phyloP scores from a whole-genome alignment of 2,888 invertebrate genomes.

The Linnaemya vulpina region DNA sequence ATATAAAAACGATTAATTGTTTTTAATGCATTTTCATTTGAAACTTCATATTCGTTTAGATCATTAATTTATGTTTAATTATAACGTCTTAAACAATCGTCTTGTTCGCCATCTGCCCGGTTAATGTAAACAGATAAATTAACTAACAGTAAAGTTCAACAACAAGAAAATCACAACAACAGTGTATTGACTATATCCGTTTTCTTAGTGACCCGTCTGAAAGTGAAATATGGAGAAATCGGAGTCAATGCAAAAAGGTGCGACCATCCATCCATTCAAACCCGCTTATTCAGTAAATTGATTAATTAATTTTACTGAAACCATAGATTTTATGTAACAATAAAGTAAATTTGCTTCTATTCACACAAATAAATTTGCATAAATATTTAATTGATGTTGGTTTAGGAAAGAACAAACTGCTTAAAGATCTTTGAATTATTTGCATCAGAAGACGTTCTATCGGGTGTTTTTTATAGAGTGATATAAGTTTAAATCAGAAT shows the following conservation, averaged over 20 bases:
- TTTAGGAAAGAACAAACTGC: not conserved
- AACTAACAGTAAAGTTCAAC: no score
- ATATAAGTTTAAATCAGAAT: no score
- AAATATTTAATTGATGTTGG: constrained; percentile 31
- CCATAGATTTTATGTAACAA: constrained; percentile 19
- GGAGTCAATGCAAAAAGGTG: constrained; percentile 25
- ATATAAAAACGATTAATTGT: constrained; percentile 17
- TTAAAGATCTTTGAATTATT: not conserved
- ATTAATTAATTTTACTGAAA: not conserved
- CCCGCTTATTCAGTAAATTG: not conserved
- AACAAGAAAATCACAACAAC: no score
- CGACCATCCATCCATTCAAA: not conserved
- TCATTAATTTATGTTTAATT: constrained; percentile 60
- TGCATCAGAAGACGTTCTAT: no score
- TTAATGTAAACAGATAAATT: no score
- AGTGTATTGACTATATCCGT: constrained; percentile 25
- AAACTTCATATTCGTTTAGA: constrained; percentile 53
- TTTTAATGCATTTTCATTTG: constrained; percentile 25
- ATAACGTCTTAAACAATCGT: constrained; percentile 6
- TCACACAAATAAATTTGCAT: constrained; percentile 21
- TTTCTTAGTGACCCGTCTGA: not conserved
- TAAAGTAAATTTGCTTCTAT: not conserved
- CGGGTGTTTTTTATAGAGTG: no score
- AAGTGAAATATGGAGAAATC: not conserved
- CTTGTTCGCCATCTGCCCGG: not conserved